Evolutionary conservation across 2,113 vertebrate genomes (phyloP).

Genomic region (Numenius arquata): DNA sequence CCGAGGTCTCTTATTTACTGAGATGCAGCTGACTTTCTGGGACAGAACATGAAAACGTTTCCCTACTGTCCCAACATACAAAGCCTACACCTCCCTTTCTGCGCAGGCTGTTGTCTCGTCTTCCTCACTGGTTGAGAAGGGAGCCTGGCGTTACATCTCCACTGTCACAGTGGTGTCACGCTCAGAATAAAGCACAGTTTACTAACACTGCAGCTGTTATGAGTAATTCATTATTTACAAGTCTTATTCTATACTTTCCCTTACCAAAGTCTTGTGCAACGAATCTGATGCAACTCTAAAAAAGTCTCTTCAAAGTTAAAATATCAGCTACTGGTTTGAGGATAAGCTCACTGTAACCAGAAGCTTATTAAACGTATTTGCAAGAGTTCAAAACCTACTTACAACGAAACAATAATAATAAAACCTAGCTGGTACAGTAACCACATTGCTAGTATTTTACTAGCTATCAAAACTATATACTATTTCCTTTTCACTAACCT

Average conservation of each 20-base stretch:
- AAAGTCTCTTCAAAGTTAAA: neutral
- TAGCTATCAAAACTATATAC: neutral
- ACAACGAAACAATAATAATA: neutral
- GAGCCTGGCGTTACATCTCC: neutral
- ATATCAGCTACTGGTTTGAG: neutral
- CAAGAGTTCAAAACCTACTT: neutral
- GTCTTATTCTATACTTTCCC: neutral
- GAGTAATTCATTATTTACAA: conserved; percentile 6
- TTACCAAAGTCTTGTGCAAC: neutral
- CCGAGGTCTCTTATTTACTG: neutral
- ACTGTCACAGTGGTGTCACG: neutral
- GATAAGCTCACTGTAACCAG: neutral
- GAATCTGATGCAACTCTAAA: neutral
- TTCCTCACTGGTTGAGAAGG: neutral
- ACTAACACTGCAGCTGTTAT: neutral
- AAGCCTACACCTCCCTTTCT: neutral
- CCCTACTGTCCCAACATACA: neutral
- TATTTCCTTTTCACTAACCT: neutral
- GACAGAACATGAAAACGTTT: neutral
- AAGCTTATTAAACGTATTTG: neutral
- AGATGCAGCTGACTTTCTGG: neutral
- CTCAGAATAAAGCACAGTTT: neutral
- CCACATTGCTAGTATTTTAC: neutral
- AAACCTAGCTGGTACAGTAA: neutral
- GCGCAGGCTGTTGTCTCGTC: neutral